Evolutionary conservation across 2,113 vertebrate genomes (phyloP), one percentile per base, ranked within the genome.

Genomic region (Oncorhynchus kisutch): DNA sequence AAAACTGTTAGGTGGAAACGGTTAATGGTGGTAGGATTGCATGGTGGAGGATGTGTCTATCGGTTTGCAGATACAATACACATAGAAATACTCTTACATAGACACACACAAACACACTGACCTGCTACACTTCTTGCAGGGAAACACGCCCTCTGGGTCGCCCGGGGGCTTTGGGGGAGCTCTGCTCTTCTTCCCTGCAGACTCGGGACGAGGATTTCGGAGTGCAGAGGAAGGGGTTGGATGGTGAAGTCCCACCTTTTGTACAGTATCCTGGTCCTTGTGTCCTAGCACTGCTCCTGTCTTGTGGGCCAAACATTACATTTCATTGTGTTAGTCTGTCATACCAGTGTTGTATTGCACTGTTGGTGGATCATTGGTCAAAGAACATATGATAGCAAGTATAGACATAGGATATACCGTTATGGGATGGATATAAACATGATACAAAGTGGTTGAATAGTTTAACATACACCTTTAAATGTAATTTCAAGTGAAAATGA

Each of bases 101-200:
- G 8, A 3, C 24, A 68, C 9, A 69, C 11, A 67, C 27, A 14
- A 64, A 70, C 31, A 67, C 77, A 8, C 72, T 45, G 39, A 98
- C 98, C 97, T 96, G 91, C 93, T 95, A 81, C 98, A 99, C 84
- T 99, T 99, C 93, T 98, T 99, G 92, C 98, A 99, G 3, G 98
- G 98, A 88, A 99, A 99, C 0, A 94, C 90, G 34, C 94, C 96
- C 48, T 98, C 96, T n/a, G 95, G 94, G 67, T 94, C 96, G 71
- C 90, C 94, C 25, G 93, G 93, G 2, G 79, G 87, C 87, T 97
- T 97, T 0, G 84, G 6, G 0, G 89, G 70, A 1, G 89, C 77
- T 71, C 84, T 87, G 85, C 69, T 86, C 90, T 94, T 94, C 92
- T 96, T 94, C 67, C 59, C 94, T n/a, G 88, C 77, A 76, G 92